A percentile compares a stretch with the other conserved stretches of the same genome.
These are phyloP conservation scores for Eupithecia inturbata DNA, from an alignment of 2,888 invertebrate species.

Conservation along the genomic window DNA sequence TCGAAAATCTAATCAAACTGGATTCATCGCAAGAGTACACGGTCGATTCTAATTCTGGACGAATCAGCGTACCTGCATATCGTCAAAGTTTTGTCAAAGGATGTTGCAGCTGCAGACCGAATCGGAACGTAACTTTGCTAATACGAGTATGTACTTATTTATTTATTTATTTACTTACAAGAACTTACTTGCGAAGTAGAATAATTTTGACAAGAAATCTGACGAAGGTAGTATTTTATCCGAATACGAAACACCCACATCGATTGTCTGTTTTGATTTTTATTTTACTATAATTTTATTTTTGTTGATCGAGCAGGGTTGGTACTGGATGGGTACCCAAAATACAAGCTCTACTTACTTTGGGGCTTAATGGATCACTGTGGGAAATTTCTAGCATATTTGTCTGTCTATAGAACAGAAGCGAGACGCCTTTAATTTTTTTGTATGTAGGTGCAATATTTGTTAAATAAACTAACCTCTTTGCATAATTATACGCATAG, in stretches of 20 bases:
- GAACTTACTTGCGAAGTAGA: background rate
- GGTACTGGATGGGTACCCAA: background rate
- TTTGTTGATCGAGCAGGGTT: background rate
- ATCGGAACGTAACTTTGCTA: background rate
- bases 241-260: background rate
- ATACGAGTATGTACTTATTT: background rate
- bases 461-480: background rate
- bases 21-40: background rate
- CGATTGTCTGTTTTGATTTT: background rate
- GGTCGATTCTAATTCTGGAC: background rate
- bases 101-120: background rate
- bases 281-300: background rate
- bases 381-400: background rate
- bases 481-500: background rate
- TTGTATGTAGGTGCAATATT: background rate
- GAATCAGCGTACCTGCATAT: background rate
- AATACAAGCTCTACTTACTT: background rate
- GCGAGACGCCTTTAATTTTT: background rate
- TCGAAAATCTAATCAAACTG: constrained; percentile 6
- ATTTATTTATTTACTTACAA: too few relatives aligned
- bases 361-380: background rate
- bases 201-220: background rate
- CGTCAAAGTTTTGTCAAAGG: background rate
- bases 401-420: background rate
- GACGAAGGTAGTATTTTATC: background rate